Evolutionary conservation across 2,797 vertebrate species (phyloP).

Genomic region (Glyptemys insculpta): DNA sequence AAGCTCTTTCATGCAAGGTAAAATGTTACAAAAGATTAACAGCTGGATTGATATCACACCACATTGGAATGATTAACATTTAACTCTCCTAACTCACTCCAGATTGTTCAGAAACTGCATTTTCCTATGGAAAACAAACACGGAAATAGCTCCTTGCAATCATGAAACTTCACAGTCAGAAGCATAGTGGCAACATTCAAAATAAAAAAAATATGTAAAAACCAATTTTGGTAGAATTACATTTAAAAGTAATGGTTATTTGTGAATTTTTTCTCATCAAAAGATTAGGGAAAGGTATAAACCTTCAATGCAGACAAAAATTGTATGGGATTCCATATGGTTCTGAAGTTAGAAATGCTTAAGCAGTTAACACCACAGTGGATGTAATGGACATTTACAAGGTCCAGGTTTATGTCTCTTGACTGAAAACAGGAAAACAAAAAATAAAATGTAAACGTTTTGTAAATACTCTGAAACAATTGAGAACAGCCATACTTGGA

Average conservation of each 20-base stretch:
- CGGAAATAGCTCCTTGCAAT: background rate
- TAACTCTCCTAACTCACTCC: background rate
- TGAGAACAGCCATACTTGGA: conserved; percentile 19
- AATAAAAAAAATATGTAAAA: background rate
- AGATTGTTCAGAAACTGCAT: background rate
- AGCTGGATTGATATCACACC: background rate
- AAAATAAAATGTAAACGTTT: conserved; percentile 4
- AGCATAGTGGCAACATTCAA: background rate
- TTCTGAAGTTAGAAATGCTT: background rate
- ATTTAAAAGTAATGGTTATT: background rate
- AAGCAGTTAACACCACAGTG: background rate
- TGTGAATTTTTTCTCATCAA: fast-evolving
- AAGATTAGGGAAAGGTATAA: background rate
- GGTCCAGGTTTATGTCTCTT: background rate
- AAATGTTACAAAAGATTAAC: conserved; percentile 8
- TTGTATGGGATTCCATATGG: background rate
- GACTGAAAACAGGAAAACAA: background rate
- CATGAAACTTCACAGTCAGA: background rate
- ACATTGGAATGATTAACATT: background rate
- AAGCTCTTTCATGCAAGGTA: background rate
- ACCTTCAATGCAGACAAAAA: background rate
- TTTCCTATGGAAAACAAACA: background rate
- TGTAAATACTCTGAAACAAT: conserved; percentile 20
- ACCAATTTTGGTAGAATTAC: background rate
- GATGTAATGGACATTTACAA: background rate